Percentiles rank a stretch among this genome's conserved stretches.
phyloP scores from a whole-genome alignment of 2,797 vertebrate genomes.

The Holocentrus rufus region DNA sequence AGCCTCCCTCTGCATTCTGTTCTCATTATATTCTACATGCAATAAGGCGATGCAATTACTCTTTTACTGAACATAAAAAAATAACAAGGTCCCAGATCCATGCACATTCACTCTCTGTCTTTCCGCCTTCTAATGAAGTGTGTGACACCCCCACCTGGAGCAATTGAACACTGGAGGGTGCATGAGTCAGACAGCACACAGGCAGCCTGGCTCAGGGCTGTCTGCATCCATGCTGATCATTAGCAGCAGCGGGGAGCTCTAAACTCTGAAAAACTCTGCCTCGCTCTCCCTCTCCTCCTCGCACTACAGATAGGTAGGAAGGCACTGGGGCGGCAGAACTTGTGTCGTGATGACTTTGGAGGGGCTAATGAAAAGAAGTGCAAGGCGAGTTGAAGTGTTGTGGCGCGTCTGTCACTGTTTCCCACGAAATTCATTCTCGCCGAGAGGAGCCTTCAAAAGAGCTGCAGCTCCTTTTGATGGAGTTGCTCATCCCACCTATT shows the following conservation, averaged over 20 bases:
- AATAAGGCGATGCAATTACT: conserved; percentile 2
- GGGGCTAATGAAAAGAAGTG: conserved; percentile 39
- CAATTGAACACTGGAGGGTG: conserved; percentile 43
- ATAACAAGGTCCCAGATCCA: background rate
- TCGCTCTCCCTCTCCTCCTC: background rate
- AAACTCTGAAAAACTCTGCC: conserved; percentile 13
- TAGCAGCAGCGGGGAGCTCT: conserved; percentile 52
- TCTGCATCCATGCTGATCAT: conserved; percentile 52
- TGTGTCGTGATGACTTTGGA: conserved; percentile 40
- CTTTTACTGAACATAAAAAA: conserved; percentile 27
- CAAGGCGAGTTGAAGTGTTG: conserved; percentile 32
- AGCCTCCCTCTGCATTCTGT: background rate
- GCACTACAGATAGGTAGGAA: conserved; percentile 3
- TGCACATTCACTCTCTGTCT: conserved; percentile 2
- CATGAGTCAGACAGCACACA: conserved; percentile 18
- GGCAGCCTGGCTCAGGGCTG: conserved; percentile 27
- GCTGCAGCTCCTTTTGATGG: conserved; percentile 19
- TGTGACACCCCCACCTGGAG: conserved; percentile 43
- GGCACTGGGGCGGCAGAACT: conserved; percentile 24
- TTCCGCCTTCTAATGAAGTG: conserved; percentile 45
- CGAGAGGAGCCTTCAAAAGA: background rate
- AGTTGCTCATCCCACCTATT: conserved; percentile 17
- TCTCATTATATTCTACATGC: background rate
- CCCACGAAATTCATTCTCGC: conserved; percentile 33
- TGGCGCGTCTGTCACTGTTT: conserved; percentile 20